Conservation (phyloP, 1,140 invertebrate species). For the Pseudomyrmex gracilis region DNA sequence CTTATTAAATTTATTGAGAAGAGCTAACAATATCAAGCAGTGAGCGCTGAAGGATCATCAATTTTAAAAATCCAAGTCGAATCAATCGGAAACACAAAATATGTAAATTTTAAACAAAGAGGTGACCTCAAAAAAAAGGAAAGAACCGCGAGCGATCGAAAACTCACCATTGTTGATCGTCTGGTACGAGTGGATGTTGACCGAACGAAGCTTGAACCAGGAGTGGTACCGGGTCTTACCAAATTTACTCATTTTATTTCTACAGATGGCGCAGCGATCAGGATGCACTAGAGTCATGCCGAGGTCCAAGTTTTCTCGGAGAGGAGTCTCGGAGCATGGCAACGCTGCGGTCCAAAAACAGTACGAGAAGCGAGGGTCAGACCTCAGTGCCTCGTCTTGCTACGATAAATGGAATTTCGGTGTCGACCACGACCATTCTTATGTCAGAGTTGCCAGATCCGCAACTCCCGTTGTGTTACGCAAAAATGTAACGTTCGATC, state of each 20-base stretch:
- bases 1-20: slow-evolving; percentile 9
- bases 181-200: slow-evolving; percentile 86
- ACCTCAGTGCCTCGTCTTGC: slow-evolving; percentile 54
- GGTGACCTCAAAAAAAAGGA: background rate
- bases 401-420: slow-evolving; percentile 77
- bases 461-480: slow-evolving; percentile 14
- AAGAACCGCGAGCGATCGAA: background rate
- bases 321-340: slow-evolving; percentile 73
- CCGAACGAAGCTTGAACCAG: slow-evolving; percentile 90
- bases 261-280: slow-evolving; percentile 89
- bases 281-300: slow-evolving; percentile 78
- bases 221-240: slow-evolving; percentile 89
- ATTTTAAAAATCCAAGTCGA: too few relatives aligned
- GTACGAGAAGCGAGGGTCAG: slow-evolving; percentile 69
- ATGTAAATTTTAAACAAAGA: background rate
- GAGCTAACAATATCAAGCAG: too few relatives aligned
- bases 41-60: background rate
- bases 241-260: slow-evolving; percentile 90
- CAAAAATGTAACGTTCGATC: slow-evolving; percentile 58
- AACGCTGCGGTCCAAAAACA: slow-evolving; percentile 84
- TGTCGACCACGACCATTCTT: slow-evolving; percentile 61
- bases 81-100: background rate
- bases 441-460: slow-evolving; percentile 77
- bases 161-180: slow-evolving; percentile 88
- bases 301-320: slow-evolving; percentile 44